Conservation (phyloP, 2,113 vertebrate species). For the Oostethus manadensis region DNA sequence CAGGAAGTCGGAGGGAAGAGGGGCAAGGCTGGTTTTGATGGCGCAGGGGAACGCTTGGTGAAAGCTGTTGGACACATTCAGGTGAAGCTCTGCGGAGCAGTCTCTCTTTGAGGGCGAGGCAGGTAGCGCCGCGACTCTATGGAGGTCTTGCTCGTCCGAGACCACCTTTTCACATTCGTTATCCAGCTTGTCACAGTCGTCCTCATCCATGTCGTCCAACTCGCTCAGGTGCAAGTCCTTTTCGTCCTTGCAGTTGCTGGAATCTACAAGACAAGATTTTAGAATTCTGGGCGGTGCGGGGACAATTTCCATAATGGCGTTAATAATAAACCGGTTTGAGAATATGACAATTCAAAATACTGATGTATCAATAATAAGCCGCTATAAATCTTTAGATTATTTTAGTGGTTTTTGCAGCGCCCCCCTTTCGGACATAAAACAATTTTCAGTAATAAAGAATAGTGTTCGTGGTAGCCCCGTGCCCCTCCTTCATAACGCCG, state of each 20-base stretch:
- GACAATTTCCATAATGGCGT: too few species aligned
- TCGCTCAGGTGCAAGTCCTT: constrained; percentile 82
- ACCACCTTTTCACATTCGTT: constrained; percentile 73
- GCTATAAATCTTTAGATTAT: too few species aligned
- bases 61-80: constrained; percentile 66
- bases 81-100: constrained; percentile 66
- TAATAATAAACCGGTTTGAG: too few species aligned
- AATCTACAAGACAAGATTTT: constrained; percentile 71
- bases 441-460: too few species aligned
- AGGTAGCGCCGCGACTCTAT: constrained; percentile 44
- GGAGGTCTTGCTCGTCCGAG: constrained; percentile 54
- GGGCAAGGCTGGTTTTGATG: constrained; percentile 64
- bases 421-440: too few species aligned
- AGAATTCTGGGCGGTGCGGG: too few species aligned
- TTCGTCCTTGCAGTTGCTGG: constrained; percentile 75
- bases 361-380: too few species aligned
- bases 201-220: constrained; percentile 84
- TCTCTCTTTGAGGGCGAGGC: constrained; percentile 67
- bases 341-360: too few species aligned
- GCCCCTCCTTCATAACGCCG: too few species aligned
- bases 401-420: too few species aligned
- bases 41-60: constrained; percentile 71
- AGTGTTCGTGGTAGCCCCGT: too few species aligned
- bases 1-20: constrained; percentile 68
- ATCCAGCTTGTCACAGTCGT: constrained; percentile 78